These are phyloP conservation scores for Coptotermes formosanus DNA, from an alignment of 1,140 invertebrate species.

Conservation along the genomic window DNA sequence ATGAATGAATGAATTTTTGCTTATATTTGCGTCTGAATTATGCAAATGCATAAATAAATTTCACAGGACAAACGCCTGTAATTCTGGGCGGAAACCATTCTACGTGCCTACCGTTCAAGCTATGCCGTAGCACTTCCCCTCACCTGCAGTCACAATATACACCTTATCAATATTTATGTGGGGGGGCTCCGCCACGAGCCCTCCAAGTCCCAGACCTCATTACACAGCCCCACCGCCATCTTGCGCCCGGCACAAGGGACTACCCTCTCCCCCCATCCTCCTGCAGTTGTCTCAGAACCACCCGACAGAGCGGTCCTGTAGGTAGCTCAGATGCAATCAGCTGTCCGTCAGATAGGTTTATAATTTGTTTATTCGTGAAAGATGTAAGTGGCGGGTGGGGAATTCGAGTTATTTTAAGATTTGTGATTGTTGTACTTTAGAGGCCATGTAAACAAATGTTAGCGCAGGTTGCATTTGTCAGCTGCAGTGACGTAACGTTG, in stretches of 20 bases:
- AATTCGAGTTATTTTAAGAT: too few species aligned
- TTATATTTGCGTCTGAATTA: too few species aligned
- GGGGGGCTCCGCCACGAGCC: neutral
- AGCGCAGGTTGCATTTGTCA: too few species aligned
- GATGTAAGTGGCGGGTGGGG: neutral
- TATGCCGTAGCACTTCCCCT: neutral
- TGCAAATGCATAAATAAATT: too few species aligned
- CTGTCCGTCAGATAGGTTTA: neutral
- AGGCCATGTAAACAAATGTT: too few species aligned
- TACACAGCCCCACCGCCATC: neutral
- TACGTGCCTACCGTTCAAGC: too few species aligned
- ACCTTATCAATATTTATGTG: slow-evolving; percentile 17
- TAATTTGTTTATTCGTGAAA: neutral
- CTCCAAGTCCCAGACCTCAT: neutral
- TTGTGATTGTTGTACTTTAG: too few species aligned
- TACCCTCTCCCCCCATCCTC: neutral
- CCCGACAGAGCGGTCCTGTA: neutral
- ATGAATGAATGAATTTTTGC: too few species aligned
- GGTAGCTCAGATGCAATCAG: neutral
- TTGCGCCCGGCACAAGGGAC: neutral
- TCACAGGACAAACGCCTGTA: too few species aligned
- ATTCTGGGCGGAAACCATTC: too few species aligned
- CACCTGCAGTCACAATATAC: slow-evolving; percentile 1
- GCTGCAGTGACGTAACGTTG: too few species aligned
- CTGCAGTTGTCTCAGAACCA: neutral